Base-by-base conservation (phyloP, 1,140 invertebrate species). In the Neodiprion pinetum region DNA sequence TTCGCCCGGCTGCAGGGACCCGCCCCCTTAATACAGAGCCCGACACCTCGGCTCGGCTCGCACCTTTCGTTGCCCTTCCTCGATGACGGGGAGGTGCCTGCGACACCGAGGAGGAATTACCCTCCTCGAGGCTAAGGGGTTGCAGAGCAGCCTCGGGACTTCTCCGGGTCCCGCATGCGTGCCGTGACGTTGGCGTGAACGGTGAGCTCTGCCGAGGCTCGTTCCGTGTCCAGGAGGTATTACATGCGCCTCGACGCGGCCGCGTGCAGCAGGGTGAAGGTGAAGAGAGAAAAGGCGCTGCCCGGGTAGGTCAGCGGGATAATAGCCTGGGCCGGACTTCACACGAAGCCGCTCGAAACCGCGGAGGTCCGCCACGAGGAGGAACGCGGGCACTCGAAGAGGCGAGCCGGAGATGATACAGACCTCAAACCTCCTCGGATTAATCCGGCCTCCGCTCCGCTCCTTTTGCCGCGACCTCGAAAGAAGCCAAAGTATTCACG, bases 21-120 rank as follows among this genome's bases (percentile, higher is more conserved):
- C 87, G 87, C 87, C 87, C 86, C 84, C 83, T 88, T 88, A 88
- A 88, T 88, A 82, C 81, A 85, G 81, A 82, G 78, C 79, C 85
- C 86, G 81, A 88, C 87, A 87, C 86, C 86, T 86, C 82, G 78
- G 74, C 82, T 80, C 77, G 81, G 28, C 28, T 40, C 28, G 28
- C 28, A 40, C 28, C 28, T 40, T 40, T 40, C 28, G 28, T 40
- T 40, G 28, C 28, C 28, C 17, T 21, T 21, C 17, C 17, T 21
- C 17, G 17, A 21, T 21, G 17, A 21, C 17, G 28, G 28, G 28
- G 28, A 40, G 28, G 28, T 40, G 28, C 2, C 28, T 40, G 28
- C 28, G 28, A 40, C 28, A 40, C 28, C 28, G 28, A 40, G 28
- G 28, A 40, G 28, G 28, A 40, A 3, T 40, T 5, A 40, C 28